These are phyloP conservation scores for Achroia grisella DNA, from an alignment of 1,140 invertebrate genomes.

Conservation along the genomic window DNA sequence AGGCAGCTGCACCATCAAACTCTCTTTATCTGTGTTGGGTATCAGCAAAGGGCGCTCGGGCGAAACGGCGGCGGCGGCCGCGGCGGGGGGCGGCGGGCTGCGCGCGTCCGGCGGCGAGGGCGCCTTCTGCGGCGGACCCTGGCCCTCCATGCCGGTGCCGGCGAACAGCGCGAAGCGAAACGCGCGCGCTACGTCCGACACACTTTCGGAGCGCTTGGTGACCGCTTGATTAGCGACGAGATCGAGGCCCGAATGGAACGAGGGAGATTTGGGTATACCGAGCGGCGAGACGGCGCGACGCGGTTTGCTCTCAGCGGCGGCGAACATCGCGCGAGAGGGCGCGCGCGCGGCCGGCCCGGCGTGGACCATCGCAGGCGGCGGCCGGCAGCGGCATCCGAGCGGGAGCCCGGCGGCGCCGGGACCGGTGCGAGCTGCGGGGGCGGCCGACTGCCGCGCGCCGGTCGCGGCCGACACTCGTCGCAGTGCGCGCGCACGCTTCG, in stretches of 20 bases:
- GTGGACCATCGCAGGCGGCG: conserved; percentile 70
- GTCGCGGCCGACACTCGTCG: conserved; percentile 7
- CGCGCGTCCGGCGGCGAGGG: conserved; percentile 54
- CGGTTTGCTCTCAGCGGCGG: conserved; percentile 72
- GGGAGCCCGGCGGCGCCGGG: conserved; percentile 55
- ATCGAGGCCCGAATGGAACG: conserved; percentile 87
- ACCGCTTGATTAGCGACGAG: conserved; percentile 77
- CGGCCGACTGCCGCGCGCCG: conserved; percentile 48
- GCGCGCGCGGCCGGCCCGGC: conserved; percentile 66
- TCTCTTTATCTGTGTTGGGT: conserved; percentile 52
- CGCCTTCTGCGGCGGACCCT: conserved; percentile 51
- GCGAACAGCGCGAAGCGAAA: conserved; percentile 63
- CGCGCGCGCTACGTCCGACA: conserved; percentile 65
- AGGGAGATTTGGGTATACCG: conserved; percentile 87
- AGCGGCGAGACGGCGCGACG: conserved; percentile 72
- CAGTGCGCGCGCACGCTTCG: conserved; percentile 12
- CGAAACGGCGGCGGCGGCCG: conserved; percentile 37
- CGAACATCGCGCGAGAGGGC: conserved; percentile 68
- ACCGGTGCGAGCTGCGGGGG: conserved; percentile 54
- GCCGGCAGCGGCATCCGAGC: conserved; percentile 65
- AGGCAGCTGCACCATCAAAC: conserved; percentile 65
- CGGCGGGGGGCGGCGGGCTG: conserved; percentile 43
- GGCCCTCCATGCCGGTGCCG: conserved; percentile 51
- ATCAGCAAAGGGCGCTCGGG: conserved; percentile 40
- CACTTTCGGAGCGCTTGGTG: conserved; percentile 65